Evolutionary conservation across 1,140 invertebrate genomes (phyloP).

Genomic region (Pentalonia nigronervosa): DNA sequence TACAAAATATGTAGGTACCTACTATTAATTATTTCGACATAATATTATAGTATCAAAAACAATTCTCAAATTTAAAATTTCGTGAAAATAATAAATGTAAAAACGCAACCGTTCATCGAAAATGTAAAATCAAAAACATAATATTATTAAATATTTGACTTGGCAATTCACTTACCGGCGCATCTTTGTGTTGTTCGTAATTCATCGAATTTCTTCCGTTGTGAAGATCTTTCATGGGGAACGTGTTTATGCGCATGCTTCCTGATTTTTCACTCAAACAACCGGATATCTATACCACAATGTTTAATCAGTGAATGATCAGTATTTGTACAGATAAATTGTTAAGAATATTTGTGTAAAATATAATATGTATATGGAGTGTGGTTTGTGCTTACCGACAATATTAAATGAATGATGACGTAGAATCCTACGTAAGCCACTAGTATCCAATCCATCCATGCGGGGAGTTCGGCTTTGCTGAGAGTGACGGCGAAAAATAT

Average conservation of each 20-base stretch:
- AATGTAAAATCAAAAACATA: too few relatives aligned
- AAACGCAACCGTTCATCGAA: too few relatives aligned
- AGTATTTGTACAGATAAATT: not conserved
- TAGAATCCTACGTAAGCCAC: constrained; percentile 89
- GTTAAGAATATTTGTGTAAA: not conserved
- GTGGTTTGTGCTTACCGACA: constrained; percentile 75
- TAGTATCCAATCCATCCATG: constrained; percentile 86
- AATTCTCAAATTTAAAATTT: too few relatives aligned
- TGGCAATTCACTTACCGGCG: constrained; percentile 70
- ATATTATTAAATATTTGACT: not conserved
- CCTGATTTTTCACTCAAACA: constrained; percentile 76
- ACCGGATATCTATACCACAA: constrained; percentile 71
- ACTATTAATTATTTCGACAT: too few relatives aligned
- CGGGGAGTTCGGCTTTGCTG: constrained; percentile 82
- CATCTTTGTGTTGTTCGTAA: constrained; percentile 74
- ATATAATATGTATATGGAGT: not conserved
- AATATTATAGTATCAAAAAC: too few relatives aligned
- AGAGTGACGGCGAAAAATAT: constrained; percentile 91
- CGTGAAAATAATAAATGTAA: too few relatives aligned
- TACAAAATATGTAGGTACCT: not conserved
- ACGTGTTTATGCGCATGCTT: constrained; percentile 76
- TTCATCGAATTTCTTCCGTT: constrained; percentile 68
- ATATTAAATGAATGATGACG: constrained; percentile 85
- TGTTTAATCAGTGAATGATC: not conserved
- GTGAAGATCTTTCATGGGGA: constrained; percentile 84